Conservation (phyloP, 2,113 vertebrate species). For the Danio rerio region GRCz12tu NC_133186.1:3843001-3843500, state of each 20-base stretch:
- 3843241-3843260: constrained; percentile 48
- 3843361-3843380: constrained; percentile 83
- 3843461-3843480: constrained; percentile 99
- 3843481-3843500: constrained; percentile 79
- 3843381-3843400: constrained; percentile 90
- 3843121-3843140: too few relatives aligned
- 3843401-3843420: constrained; percentile 90
- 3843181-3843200: constrained; percentile 23
- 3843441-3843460: constrained; percentile 98
- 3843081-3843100: too few relatives aligned
- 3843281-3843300: constrained; percentile 50
- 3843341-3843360: constrained; percentile 75
- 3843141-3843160: too few relatives aligned
- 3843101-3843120: too few relatives aligned
- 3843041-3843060: too few relatives aligned
- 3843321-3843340: constrained; percentile 67
- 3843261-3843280: constrained; percentile 45
- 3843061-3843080: too few relatives aligned
- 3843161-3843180: neutral
- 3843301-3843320: constrained; percentile 50
- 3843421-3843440: constrained; percentile 91
- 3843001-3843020: too few relatives aligned
- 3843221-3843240: neutral
- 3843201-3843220: neutral
- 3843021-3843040: too few relatives aligned